Conservation (phyloP, 2,888 invertebrate species). For the Drosophila sordidapex region DNA sequence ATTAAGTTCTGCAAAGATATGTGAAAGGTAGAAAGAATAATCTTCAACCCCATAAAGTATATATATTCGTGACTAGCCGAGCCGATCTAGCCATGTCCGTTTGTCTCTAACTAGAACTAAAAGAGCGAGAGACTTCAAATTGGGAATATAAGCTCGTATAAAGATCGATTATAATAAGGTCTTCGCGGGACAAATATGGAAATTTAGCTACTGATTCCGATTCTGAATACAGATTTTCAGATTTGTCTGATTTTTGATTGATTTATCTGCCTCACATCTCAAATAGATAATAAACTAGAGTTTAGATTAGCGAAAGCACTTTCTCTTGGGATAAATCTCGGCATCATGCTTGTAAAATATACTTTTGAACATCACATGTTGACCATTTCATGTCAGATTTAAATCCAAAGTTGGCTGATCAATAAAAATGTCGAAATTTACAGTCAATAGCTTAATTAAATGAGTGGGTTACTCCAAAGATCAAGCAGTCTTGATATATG, state of each 20-base stretch:
- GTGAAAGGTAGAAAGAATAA: background rate
- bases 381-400: background rate
- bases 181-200: too few relatives aligned
- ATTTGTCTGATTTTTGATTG: background rate
- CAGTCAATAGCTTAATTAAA: conserved; percentile 3
- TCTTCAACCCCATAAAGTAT: background rate
- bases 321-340: background rate
- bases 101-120: background rate
- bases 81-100: background rate
- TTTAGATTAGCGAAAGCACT: background rate
- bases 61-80: background rate
- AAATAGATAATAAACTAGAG: background rate
- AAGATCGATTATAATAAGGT: background rate
- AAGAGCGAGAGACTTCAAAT: background rate
- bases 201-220: too few relatives aligned
- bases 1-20: background rate
- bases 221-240: background rate
- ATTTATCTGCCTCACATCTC: background rate
- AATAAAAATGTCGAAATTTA: conserved; percentile 6
- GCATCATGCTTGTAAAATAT: background rate
- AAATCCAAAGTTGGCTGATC: conserved; percentile 1
- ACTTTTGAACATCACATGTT: background rate
- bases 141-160: background rate
- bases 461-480: conserved; percentile 31
- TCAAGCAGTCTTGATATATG: conserved; percentile 47